Evolutionary conservation across 1,140 invertebrate species (phyloP).

Genomic region (Coelopa frigida): DNA sequence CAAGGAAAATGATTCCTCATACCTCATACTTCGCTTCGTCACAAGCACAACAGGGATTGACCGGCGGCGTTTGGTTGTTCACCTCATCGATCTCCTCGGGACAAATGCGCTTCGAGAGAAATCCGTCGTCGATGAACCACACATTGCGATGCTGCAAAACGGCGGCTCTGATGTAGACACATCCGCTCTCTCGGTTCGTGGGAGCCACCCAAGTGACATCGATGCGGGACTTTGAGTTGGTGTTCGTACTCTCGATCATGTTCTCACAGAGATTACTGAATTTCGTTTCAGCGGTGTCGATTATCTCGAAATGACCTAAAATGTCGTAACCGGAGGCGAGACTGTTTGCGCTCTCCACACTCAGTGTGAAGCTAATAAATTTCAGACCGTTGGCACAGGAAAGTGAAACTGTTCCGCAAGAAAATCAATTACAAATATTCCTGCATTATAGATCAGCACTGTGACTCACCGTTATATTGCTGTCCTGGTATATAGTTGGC

Average conservation of each 20-base stretch:
- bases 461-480: conserved; percentile 52
- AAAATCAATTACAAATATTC: background rate
- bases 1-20: conserved; percentile 2
- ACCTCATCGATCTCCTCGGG: conserved; percentile 61
- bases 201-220: conserved; percentile 73
- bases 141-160: conserved; percentile 72
- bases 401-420: conserved; percentile 23
- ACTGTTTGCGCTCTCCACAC: conserved; percentile 50
- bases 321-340: conserved; percentile 17
- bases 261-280: conserved; percentile 69
- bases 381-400: conserved; percentile 46
- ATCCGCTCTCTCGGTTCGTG: conserved; percentile 59
- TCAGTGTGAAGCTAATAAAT: conserved; percentile 64
- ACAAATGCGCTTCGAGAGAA: conserved; percentile 68
- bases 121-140: conserved; percentile 82
- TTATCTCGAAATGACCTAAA: conserved; percentile 54
- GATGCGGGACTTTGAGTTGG: conserved; percentile 59
- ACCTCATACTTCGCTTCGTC: conserved; percentile 92
- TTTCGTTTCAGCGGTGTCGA: conserved; percentile 55
- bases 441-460: background rate
- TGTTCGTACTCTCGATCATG: conserved; percentile 64
- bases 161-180: conserved; percentile 67
- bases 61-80: conserved; percentile 57
- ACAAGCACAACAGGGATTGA: conserved; percentile 79
- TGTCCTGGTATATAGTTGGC: conserved; percentile 60